Conservation (phyloP, 2,888 invertebrate species). For the Euzophera pinguis region DNA sequence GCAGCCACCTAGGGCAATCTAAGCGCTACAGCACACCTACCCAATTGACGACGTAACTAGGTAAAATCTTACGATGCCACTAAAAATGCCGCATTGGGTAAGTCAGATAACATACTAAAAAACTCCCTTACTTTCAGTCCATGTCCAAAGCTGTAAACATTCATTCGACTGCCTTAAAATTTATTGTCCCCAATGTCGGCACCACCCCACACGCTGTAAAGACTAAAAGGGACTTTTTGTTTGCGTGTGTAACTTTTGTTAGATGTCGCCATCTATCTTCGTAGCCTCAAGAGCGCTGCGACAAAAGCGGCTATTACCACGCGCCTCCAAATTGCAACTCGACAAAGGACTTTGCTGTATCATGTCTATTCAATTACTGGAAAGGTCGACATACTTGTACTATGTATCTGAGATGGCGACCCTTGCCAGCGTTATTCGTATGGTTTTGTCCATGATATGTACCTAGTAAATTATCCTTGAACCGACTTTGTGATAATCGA, state of each 20-base stretch:
- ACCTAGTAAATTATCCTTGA: slow-evolving; percentile 4
- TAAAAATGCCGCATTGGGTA: no score
- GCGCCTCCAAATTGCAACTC: slow-evolving; percentile 52
- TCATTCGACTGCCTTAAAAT: slow-evolving; percentile 12
- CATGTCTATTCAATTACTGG: slow-evolving; percentile 60
- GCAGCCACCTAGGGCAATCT: no score
- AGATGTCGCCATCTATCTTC: slow-evolving; percentile 31
- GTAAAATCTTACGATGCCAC: no score
- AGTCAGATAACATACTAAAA: no score
- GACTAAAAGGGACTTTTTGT: slow-evolving; percentile 9
- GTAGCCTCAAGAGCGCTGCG: slow-evolving; percentile 36
- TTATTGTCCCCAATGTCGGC: slow-evolving; percentile 2
- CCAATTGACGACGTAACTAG: no score
- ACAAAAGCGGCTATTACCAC: slow-evolving; percentile 45
- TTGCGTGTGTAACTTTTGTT: slow-evolving; percentile 12
- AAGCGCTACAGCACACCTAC: no score
- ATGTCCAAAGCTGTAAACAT: slow-evolving; percentile 6
- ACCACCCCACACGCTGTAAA: slow-evolving; percentile 4
- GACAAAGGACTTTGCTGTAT: slow-evolving; percentile 56
- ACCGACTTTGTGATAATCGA: slow-evolving; percentile 6
- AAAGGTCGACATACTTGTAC: slow-evolving; percentile 40
- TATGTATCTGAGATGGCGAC: slow-evolving; percentile 16
- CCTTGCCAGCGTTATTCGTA: slow-evolving; percentile 18
- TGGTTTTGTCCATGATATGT: slow-evolving; percentile 14
- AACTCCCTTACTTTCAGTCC: no score